Evolutionary conservation across 2,113 vertebrate genomes (phyloP), one percentile per base, ranked within the genome.

Genomic region (Rhinogobius similis): DNA sequence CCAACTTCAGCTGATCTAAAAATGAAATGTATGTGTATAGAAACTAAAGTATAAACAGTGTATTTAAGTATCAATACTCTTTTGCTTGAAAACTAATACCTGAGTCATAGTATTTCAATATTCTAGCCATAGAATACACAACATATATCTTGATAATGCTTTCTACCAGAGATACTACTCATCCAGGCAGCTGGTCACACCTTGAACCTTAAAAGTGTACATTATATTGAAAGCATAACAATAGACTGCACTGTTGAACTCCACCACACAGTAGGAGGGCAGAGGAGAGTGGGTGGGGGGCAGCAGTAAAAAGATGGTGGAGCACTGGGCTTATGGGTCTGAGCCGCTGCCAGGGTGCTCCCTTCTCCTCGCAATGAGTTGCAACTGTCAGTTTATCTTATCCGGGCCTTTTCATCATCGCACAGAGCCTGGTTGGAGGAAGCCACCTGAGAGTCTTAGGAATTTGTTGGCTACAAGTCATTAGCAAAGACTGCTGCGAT

Each of bases 351-450:
- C 82, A 88, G 93, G 94, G 93, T 94, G 94, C 94, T 95, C 93
- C 93, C 91, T 95, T 94, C 94, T 94, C 93, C 93, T 93, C 92
- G 90, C 94, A 85, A 95, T 94, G 95, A 96, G 96, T 95, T 96
- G 96, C 95, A 96, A 96, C 96, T 98, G 97, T 97, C 97, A 98
- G 95, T 95, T 96, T 95, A 95, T 97, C 97, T 98, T 97, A 98
- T 95, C 95, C 95, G 89, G 88, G 92, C 91, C 96, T 96, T 99
- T 98, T 99, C 95, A 99, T 98, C 97, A 98, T 94, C 82, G 89
- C 91, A 90, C 93, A 93, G 92, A 94, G 95, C 94, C 95, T 91
- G 94, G 94, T 94, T 90, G 92, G 92, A 93, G 93, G 94, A 95
- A 95, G 93, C 94, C 95, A 97, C 96, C 96, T 95, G 95, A 98